Conservation (phyloP, 2,888 invertebrate genomes). For the Andrena minutula region DNA sequence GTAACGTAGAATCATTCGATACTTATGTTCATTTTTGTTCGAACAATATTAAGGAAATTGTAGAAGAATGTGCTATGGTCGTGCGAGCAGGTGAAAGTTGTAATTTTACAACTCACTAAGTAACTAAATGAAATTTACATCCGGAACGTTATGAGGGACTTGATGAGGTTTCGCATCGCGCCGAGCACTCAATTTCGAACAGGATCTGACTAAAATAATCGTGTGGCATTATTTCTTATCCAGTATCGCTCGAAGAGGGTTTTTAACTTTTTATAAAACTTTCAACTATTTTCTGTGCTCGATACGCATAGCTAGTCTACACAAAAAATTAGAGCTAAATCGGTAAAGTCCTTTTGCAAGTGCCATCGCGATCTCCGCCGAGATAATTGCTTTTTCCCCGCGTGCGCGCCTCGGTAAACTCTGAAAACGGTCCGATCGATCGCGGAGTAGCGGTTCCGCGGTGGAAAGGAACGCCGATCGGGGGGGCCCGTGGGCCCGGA, state of each 20-base stretch:
- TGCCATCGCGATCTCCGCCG: too few species aligned
- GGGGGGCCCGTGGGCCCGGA: not conserved
- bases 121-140: slow-evolving; percentile 28
- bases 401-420: too few species aligned
- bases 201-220: too few species aligned
- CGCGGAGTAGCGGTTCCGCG: not conserved
- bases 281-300: too few species aligned
- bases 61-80: not conserved
- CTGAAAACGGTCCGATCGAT: not conserved
- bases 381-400: too few species aligned
- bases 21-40: not conserved
- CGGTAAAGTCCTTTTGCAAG: too few species aligned
- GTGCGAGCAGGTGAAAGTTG: slow-evolving; percentile 16
- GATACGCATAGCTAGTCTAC: too few species aligned
- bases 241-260: too few species aligned
- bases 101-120: slow-evolving; percentile 8
- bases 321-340: too few species aligned
- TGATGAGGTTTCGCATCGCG: not conserved
- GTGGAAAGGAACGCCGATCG: slow-evolving; percentile 12
- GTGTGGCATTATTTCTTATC: too few species aligned
- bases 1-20: not conserved
- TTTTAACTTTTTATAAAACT: too few species aligned
- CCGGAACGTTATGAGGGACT: slow-evolving; percentile 9
- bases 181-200: too few species aligned
- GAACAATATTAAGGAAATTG: not conserved